A percentile compares a stretch with the other conserved stretches of the same genome.
Evolutionary conservation across 2,888 invertebrate genomes (phyloP).

Genomic region (Ormyrus rosae): DNA sequence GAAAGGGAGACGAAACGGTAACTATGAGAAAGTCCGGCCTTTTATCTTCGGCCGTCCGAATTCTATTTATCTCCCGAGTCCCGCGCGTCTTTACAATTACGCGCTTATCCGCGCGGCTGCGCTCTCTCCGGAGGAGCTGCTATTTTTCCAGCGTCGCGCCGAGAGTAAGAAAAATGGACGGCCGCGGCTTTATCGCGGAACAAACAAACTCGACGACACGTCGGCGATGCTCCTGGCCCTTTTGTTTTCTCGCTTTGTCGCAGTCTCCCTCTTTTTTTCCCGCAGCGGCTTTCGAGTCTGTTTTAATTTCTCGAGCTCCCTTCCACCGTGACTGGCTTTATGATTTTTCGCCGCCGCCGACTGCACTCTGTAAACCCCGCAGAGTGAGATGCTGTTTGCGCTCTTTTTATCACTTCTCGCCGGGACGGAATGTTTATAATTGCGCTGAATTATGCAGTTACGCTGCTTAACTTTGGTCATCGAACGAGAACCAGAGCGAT

Average conservation of each 20-base stretch:
- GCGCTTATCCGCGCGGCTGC: conserved; percentile 2
- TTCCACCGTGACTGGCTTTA: background rate
- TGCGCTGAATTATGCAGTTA: too few relatives aligned
- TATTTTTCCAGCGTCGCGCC: background rate
- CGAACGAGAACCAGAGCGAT: too few relatives aligned
- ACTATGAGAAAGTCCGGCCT: too few relatives aligned
- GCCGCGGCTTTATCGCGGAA: conserved; percentile 22
- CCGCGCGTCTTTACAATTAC: conserved; percentile 27
- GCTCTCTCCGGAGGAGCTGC: background rate
- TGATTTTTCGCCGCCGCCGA: background rate
- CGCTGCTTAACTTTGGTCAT: too few relatives aligned
- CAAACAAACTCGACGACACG: conserved; percentile 7
- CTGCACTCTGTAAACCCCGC: background rate
- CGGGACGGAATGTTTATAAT: too few relatives aligned
- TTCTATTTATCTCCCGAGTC: too few relatives aligned
- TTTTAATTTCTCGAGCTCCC: background rate
- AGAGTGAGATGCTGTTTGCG: too few relatives aligned
- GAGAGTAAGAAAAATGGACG: conserved; percentile 31
- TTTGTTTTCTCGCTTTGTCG: background rate
- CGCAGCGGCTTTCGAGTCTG: background rate
- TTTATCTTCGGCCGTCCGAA: too few relatives aligned
- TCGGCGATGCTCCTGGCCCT: background rate
- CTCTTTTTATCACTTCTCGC: too few relatives aligned
- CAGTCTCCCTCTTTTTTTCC: background rate
- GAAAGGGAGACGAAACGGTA: too few relatives aligned